Percentiles rank a stretch among this genome's conserved stretches.
phyloP scores from a whole-genome alignment of 2,888 invertebrate species.

The Auanema sp. region DNA sequence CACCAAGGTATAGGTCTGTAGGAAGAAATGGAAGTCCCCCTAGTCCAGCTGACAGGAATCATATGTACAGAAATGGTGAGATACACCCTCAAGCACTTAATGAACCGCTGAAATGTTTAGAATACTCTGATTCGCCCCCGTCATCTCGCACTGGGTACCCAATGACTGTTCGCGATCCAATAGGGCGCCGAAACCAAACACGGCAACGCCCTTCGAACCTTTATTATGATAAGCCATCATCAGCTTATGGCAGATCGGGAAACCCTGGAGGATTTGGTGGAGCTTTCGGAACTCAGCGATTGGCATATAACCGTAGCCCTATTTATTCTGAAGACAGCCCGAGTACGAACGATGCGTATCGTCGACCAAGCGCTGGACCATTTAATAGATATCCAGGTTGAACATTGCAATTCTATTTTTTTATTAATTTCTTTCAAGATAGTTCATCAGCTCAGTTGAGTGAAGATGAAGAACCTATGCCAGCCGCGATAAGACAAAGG shows the following conservation, averaged over 20 bases:
- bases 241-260: neutral
- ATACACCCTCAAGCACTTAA: too few relatives aligned
- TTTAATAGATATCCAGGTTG: constrained; percentile 27
- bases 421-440: constrained; percentile 16
- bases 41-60: constrained; percentile 41
- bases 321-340: constrained; percentile 44
- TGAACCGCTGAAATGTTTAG: too few relatives aligned
- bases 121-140: constrained; percentile 42
- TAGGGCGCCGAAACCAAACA: constrained; percentile 22
- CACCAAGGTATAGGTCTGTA: constrained; percentile 43
- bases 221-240: constrained; percentile 23
- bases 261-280: constrained; percentile 17
- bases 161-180: constrained; percentile 43
- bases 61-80: constrained; percentile 42
- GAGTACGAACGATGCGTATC: constrained; percentile 42
- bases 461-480: constrained; percentile 52
- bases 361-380: constrained; percentile 23
- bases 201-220: constrained; percentile 16
- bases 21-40: constrained; percentile 33
- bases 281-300: constrained; percentile 16
- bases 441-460: constrained; percentile 34
- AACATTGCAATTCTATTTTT: neutral
- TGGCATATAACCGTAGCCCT: constrained; percentile 38
- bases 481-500: constrained; percentile 37
- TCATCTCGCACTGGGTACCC: constrained; percentile 44